These are phyloP conservation scores for Eubasilissa regina DNA, from an alignment of 1,140 invertebrate genomes.

Conservation along the genomic window DNA sequence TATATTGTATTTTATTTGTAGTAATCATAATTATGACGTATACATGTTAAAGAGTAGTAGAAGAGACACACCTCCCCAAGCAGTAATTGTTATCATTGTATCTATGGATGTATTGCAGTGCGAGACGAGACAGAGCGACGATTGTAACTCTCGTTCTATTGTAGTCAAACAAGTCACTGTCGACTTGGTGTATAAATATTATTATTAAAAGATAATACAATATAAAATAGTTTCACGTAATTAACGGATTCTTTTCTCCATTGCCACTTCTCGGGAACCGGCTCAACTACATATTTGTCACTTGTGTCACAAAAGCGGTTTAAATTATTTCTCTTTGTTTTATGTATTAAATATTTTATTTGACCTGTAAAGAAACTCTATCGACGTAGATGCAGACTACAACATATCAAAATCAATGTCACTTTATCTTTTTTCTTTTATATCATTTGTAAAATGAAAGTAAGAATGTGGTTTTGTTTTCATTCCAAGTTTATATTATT, in stretches of 20 bases:
- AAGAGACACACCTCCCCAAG: slow-evolving; percentile 48
- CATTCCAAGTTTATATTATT: slow-evolving; percentile 16
- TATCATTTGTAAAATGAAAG: slow-evolving; percentile 46
- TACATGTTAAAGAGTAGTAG: slow-evolving; percentile 59
- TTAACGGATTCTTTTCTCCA: slow-evolving; percentile 26
- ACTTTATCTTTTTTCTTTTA: slow-evolving; percentile 39
- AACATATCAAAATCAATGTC: slow-evolving; percentile 35
- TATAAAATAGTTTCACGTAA: slow-evolving; percentile 46
- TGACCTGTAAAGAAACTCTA: slow-evolving; percentile 11
- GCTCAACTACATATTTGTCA: not conserved
- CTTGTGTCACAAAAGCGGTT: not conserved
- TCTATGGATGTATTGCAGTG: slow-evolving; percentile 49
- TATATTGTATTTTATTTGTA: slow-evolving; percentile 59
- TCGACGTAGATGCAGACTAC: slow-evolving; percentile 38
- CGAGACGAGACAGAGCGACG: slow-evolving; percentile 35
- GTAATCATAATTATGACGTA: slow-evolving; percentile 57
- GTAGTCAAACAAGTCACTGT: slow-evolving; percentile 35
- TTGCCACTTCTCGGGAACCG: slow-evolving; percentile 8
- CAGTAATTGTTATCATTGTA: slow-evolving; percentile 44
- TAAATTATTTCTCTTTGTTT: not conserved
- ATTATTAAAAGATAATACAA: slow-evolving; percentile 46
- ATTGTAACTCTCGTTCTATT: slow-evolving; percentile 46
- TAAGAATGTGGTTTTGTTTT: slow-evolving; percentile 38
- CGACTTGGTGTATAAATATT: slow-evolving; percentile 45
- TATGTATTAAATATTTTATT: slow-evolving; percentile 26